Percentiles rank a stretch among this genome's conserved stretches.
These are phyloP conservation scores for Sciurus niger DNA, from an alignment of 2,113 vertebrate genomes.

Conservation along the genomic window DNA sequence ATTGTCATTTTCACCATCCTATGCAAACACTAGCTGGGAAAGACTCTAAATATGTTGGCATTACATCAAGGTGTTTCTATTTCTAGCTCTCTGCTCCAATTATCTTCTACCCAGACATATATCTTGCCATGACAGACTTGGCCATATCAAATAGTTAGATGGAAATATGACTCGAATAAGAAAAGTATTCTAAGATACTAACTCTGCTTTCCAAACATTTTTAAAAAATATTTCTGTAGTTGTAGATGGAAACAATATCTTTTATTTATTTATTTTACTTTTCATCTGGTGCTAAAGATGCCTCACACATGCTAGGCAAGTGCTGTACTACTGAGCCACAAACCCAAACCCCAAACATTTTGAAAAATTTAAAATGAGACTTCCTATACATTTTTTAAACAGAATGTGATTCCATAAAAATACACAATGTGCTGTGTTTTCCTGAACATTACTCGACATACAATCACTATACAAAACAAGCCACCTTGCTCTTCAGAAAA, in stretches of 20 bases:
- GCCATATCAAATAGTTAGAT: neutral
- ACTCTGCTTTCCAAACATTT: no score
- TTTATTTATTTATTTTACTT: no score
- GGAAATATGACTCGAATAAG: neutral
- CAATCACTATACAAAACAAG: neutral
- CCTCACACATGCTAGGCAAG: no score
- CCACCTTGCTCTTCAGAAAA: neutral
- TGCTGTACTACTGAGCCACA: no score
- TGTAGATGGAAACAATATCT: no score
- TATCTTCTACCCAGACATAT: neutral
- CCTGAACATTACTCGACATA: neutral
- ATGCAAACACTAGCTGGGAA: neutral
- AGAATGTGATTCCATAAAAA: neutral
- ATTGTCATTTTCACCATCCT: neutral
- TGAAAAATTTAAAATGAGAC: constrained; percentile 12
- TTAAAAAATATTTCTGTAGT: no score
- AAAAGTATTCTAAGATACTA: neutral
- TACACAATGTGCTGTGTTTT: constrained; percentile 2
- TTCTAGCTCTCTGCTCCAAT: neutral
- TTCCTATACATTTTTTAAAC: constrained; percentile 1
- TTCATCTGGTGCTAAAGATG: no score
- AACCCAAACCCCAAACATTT: neutral
- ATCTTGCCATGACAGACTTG: neutral
- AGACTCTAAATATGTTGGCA: neutral
- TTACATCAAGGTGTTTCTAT: neutral